Evolutionary conservation across 2,113 vertebrate genomes (phyloP).

Genomic region (Dicerorhinus sumatrensis): DNA sequence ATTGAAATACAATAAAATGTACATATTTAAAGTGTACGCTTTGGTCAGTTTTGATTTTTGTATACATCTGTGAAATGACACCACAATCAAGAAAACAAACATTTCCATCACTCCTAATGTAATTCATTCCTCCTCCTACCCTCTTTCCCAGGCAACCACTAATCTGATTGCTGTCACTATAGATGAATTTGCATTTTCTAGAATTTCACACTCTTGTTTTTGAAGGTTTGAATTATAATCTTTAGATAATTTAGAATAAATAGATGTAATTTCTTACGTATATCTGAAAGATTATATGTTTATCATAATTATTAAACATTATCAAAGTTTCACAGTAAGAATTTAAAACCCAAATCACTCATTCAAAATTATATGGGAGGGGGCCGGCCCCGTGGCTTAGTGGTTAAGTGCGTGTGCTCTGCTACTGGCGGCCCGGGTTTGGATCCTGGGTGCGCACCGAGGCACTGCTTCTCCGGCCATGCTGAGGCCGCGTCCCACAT

Average conservation of each 20-base stretch:
- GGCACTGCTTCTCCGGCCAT: no score
- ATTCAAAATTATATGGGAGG: not conserved
- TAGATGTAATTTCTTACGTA: not conserved
- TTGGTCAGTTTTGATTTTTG: constrained; percentile 7
- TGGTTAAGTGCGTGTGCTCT: no score
- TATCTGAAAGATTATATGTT: not conserved
- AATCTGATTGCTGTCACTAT: not conserved
- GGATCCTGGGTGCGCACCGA: no score
- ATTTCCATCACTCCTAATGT: not conserved
- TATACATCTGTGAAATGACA: not conserved
- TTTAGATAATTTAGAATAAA: constrained; percentile 42
- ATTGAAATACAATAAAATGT: constrained; percentile 10
- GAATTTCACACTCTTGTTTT: constrained; percentile 39
- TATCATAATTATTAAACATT: not conserved
- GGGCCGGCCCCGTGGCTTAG: no score
- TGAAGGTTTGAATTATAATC: not conserved
- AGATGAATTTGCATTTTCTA: constrained; percentile 18
- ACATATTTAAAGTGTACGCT: not conserved
- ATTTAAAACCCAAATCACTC: not conserved
- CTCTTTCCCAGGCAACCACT: not conserved
- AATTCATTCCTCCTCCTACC: not conserved
- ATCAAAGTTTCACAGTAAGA: not conserved
- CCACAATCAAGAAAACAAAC: not conserved
- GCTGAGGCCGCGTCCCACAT: no score
- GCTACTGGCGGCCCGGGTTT: no score